Evolutionary conservation across 2,797 vertebrate genomes (phyloP), one percentile per base, ranked within the genome.

Genomic region (Mormyrus hasselquistii): DNA sequence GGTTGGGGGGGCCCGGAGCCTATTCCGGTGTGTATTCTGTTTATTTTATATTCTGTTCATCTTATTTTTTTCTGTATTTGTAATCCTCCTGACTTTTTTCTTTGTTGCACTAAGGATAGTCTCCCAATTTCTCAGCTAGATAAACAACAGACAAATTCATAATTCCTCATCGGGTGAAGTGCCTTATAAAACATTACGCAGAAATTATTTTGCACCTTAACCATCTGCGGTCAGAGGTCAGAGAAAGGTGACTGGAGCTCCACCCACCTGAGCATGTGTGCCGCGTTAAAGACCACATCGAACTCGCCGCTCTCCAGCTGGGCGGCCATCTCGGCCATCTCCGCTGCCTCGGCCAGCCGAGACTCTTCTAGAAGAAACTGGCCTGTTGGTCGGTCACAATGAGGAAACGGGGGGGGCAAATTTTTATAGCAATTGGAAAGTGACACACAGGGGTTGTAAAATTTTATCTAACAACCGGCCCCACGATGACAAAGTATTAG

Each of bases 341-440:
- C 97, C 0, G 99, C 98, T 5, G 98, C 98, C 96, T 99, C 98
- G 92, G 97, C 92, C 90, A 99, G 94, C 86, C 99, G 97, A 0
- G 97, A 97, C 92, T 99, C 98, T 94, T 99, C 99, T 91, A 99
- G 95, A 91, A 99, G 97, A 96, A 99, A 99, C 91, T 99, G 99
- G 89, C 55, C 87, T 89, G 87, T 47, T 53, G 2, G 84, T 90
- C 88, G 1, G 87, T 91, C 88, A 88, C 88, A 87, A 53, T 44
- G 87, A 90, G 79, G 76, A 47, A 62, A 55, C 83, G 89, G 29
- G 4, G 16, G 89, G 29, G 4, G 16, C 53, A 79, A 88, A 69
- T 69, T 41, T 22, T 47, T 38, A 88, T 47, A 82, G 73, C 41
- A 10, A 82, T 44, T 38, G 10, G 3, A 53, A 62, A 22, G 57